A percentile compares a stretch with the other conserved stretches of the same genome.
Evolutionary conservation across 2,113 vertebrate genomes (phyloP).

Genomic region (Aptenodytes forsteri): DNA sequence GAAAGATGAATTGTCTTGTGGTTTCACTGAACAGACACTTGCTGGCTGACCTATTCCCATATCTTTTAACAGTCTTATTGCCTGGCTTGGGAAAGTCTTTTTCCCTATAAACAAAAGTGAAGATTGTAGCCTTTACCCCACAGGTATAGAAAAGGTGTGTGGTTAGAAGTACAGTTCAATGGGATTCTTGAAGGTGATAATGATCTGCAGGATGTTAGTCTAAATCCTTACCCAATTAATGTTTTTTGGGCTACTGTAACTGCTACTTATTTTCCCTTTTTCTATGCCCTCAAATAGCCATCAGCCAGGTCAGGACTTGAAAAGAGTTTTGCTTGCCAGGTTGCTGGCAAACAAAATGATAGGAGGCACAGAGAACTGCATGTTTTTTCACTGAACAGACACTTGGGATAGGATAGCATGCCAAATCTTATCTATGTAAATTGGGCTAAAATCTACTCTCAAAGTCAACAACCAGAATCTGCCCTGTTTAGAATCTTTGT

Average conservation of each 20-base stretch:
- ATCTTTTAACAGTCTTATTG: neutral
- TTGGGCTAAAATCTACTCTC: constrained; percentile 45
- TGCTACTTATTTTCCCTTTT: neutral
- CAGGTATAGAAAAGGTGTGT: neutral
- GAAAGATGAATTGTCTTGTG: neutral
- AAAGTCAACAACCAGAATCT: constrained; percentile 34
- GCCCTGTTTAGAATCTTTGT: constrained; percentile 28
- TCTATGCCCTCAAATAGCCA: constrained; percentile 21
- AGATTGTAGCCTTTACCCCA: neutral
- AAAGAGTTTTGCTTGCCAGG: constrained; percentile 28
- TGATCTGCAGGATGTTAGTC: neutral
- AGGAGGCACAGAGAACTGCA: neutral
- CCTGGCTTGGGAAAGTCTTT: neutral
- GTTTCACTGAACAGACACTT: too few species aligned
- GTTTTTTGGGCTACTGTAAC: neutral
- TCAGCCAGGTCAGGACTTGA: constrained; percentile 30
- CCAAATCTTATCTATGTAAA: constrained; percentile 48
- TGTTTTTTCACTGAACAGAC: constrained; percentile 35
- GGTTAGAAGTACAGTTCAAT: neutral
- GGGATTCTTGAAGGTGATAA: neutral
- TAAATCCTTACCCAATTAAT: neutral
- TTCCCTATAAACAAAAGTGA: neutral
- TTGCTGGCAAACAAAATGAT: constrained; percentile 30
- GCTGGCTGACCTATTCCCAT: neutral
- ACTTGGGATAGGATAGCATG: constrained; percentile 8